A percentile compares a stretch with the other conserved stretches of the same genome.
Conservation (phyloP, 2,113 vertebrate genomes). For the Alethe diademata region DNA sequence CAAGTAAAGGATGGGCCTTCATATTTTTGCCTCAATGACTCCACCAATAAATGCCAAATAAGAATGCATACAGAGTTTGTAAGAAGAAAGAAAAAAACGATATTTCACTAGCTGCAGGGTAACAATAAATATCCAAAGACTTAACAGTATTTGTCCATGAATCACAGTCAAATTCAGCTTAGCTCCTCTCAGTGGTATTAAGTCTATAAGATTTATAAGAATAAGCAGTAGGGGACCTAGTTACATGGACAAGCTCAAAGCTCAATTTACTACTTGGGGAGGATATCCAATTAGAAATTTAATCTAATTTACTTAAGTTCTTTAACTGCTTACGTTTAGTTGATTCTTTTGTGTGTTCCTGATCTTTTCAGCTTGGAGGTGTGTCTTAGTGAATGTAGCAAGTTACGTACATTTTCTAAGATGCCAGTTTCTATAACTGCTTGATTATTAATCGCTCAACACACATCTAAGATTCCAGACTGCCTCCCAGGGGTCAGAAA, state of each 20-base stretch:
- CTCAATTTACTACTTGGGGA: neutral
- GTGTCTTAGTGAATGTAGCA: neutral
- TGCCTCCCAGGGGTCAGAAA: neutral
- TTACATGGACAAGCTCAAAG: neutral
- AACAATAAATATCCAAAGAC: neutral
- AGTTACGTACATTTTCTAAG: neutral
- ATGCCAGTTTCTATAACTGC: neutral
- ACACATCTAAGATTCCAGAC: neutral
- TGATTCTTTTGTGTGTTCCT: neutral
- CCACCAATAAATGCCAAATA: neutral
- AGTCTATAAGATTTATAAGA: neutral
- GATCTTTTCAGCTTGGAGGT: neutral
- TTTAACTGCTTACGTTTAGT: neutral
- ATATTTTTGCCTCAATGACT: neutral
- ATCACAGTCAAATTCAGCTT: neutral
- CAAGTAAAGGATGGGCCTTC: neutral
- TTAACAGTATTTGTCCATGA: neutral
- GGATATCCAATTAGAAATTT: neutral
- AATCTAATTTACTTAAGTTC: neutral
- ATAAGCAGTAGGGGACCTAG: neutral
- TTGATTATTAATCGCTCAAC: neutral
- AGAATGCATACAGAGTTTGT: neutral
- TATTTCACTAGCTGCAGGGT: neutral
- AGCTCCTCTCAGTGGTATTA: neutral
- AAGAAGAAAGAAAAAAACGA: neutral